Conservation (phyloP, 2,113 vertebrate genomes). For the Barnardius zonarius region DNA sequence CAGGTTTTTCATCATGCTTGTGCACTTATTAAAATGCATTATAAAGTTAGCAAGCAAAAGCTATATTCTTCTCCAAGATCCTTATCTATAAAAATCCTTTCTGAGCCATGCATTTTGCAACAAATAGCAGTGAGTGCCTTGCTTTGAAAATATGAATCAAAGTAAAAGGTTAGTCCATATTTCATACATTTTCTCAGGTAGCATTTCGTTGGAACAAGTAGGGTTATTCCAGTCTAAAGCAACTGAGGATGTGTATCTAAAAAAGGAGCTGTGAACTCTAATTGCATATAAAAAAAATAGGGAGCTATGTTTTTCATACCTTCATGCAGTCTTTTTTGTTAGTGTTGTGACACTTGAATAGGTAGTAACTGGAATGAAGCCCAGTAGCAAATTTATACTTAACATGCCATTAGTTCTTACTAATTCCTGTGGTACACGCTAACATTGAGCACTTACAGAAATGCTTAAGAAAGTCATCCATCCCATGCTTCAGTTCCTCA, state of each 20-base stretch:
- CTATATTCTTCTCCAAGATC: not conserved
- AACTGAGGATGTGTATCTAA: not conserved
- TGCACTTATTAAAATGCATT: not conserved
- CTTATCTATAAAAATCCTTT: not conserved
- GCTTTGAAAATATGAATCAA: not conserved
- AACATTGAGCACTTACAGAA: not conserved
- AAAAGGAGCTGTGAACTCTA: not conserved
- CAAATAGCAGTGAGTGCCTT: not conserved
- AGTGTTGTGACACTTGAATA: not conserved
- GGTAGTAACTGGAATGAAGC: constrained; percentile 33
- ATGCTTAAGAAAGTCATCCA: not conserved
- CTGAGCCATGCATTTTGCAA: not conserved
- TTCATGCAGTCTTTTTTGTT: not conserved
- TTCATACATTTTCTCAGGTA: not conserved
- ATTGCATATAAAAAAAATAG: not conserved
- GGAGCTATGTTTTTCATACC: not conserved
- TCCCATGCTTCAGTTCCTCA: not conserved
- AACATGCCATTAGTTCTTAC: not conserved
- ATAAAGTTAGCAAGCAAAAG: not conserved
- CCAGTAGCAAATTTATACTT: not conserved
- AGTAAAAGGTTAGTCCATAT: not conserved
- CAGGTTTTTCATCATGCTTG: not conserved
- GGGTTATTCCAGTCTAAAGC: not conserved
- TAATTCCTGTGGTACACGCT: not conserved
- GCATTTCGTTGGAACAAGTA: not conserved